A percentile compares a stretch with the other conserved stretches of the same genome.
Evolutionary conservation across 2,888 invertebrate genomes (phyloP).

Genomic region (Mesorhabditis sp.): DNA sequence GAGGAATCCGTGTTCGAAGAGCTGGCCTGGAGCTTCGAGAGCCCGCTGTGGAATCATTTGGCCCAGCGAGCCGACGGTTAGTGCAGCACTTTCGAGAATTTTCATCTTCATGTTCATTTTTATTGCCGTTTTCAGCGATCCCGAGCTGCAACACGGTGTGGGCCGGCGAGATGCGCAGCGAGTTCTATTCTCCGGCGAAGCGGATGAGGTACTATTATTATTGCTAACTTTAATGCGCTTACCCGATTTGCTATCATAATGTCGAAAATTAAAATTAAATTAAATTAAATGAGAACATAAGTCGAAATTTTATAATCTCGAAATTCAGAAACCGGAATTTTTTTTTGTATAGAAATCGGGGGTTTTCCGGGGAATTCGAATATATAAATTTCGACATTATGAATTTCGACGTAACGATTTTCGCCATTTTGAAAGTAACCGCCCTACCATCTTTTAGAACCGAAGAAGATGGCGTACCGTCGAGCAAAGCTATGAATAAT

Average conservation of each 20-base stretch:
- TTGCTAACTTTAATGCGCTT: neutral
- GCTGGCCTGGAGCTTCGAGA: conserved; percentile 80
- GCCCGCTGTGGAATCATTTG: conserved; percentile 76
- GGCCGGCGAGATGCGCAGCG: neutral
- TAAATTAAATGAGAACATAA: too few relatives aligned
- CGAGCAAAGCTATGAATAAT: conserved; percentile 59
- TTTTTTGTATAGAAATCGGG: too few relatives aligned
- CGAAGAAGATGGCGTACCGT: conserved; percentile 2
- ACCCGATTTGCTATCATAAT: neutral
- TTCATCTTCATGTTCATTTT: too few relatives aligned
- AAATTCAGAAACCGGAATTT: too few relatives aligned
- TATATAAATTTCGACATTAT: too few relatives aligned
- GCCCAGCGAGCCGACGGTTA: conserved; percentile 58
- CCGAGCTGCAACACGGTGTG: neutral
- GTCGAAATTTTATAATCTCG: too few relatives aligned
- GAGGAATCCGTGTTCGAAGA: conserved; percentile 91
- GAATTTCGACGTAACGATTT: too few relatives aligned
- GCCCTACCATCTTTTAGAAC: neutral
- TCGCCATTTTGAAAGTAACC: too few relatives aligned
- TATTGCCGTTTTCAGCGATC: conserved; percentile 9
- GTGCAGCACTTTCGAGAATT: conserved; percentile 73
- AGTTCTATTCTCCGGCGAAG: conserved; percentile 13
- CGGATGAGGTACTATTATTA: neutral
- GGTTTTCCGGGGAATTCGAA: too few relatives aligned
- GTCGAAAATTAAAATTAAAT: neutral